Evolutionary conservation across 37 sponge, comb jelly and placozoan genomes (phyloP), one percentile per base, ranked within the genome.

Genomic region (Corticium candelabrum): DNA sequence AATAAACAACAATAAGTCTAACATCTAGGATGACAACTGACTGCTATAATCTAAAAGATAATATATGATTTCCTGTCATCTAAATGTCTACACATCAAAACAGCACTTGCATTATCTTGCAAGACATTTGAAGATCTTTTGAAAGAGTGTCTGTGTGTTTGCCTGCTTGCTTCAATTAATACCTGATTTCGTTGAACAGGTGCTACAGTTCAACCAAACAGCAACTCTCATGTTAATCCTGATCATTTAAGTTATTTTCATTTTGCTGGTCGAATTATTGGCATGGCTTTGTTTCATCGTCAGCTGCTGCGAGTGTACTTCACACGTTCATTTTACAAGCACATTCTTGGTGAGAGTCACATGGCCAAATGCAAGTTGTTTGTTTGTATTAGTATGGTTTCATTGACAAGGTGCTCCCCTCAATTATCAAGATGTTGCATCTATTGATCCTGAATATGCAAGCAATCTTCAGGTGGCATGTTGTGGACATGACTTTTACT

Each of bases 291-390:
- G 74, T 90, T 91, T 75, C 97, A 92, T 82, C 70, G 84, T 67
- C 90, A 96, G 69, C 85, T 96, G n/a, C 87, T 96, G 57, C 87
- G 83, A 37, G 90, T 93, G 76, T 93, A 96, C 81, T 96, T 96
- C 87, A 96, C 97, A 5, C 76, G 94, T 31, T 96, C 97, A 36
- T 96, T 96, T 81, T 96, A 93, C 88, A 96, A 96, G 75, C 97
- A 96, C 81, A 96, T 96, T 31, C 79, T 96, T 30, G 88, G 90
- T 87, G 68, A n/a, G n/a, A n/a, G n/a, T n/a, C n/a, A n/a, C 41
- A 56, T 2, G 27, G 21, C 34, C 21, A n/a, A 3, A 33, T 57
- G 1, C 35, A 43, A 15, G 34, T 21, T 21, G 32, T 15, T n/a
- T 67, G 33, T 57, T 5, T 78, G 72, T 11, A 3, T 69, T 4